Percentiles rank a stretch among this genome's conserved stretches.
phyloP scores from a whole-genome alignment of 2,888 invertebrate genomes.

The Lordiphosa andalusiaca region DNA sequence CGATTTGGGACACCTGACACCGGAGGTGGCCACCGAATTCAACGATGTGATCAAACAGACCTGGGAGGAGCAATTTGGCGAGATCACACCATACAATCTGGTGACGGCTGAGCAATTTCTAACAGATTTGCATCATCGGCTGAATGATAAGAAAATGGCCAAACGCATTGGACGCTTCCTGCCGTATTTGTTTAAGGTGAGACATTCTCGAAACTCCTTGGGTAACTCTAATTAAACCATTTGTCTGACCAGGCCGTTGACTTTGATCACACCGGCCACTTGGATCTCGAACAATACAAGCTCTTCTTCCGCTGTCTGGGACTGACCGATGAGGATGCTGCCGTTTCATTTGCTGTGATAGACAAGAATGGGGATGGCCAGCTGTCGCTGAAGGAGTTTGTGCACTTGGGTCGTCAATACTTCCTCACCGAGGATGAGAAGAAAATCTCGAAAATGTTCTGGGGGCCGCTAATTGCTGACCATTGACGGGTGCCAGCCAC shows the following conservation, averaged over 20 bases:
- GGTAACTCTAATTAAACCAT: background rate
- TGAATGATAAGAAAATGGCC: constrained; percentile 87
- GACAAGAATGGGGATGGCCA: constrained; percentile 90
- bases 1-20: constrained; percentile 86
- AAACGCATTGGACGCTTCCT: constrained; percentile 89
- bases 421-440: constrained; percentile 89
- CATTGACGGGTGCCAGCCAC: constrained; percentile 79
- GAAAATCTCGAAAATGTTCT: constrained; percentile 90
- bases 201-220: no score
- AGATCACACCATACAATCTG: constrained; percentile 89
- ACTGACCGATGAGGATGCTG: constrained; percentile 87
- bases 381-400: constrained; percentile 88
- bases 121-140: constrained; percentile 90
- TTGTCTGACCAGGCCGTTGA: constrained; percentile 85
- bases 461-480: constrained; percentile 88
- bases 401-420: constrained; percentile 89
- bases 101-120: constrained; percentile 91
- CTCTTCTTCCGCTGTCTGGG: constrained; percentile 91
- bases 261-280: constrained; percentile 88
- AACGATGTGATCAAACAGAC: constrained; percentile 87
- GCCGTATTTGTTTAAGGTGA: constrained; percentile 89
- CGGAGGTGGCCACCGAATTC: constrained; percentile 86
- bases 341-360: constrained; percentile 88
- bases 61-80: constrained; percentile 92
- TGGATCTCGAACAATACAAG: constrained; percentile 90